Conservation (phyloP, 2,888 invertebrate species). For the Leucoma salicis region DNA sequence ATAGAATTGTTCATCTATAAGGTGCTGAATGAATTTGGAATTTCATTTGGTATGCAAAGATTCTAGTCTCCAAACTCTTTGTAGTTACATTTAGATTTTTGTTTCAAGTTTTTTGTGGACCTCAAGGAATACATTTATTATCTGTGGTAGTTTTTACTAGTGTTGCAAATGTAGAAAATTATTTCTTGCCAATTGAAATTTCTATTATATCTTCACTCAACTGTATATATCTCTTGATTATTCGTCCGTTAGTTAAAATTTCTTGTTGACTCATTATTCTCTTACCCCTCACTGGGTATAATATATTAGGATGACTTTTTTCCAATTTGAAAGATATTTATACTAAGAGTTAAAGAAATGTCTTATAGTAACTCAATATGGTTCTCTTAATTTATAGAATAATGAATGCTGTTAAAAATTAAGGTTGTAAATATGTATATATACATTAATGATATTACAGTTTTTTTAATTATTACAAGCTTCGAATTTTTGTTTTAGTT, state of each 20-base stretch:
- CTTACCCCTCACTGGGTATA: slow-evolving; percentile 41
- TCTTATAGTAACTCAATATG: slow-evolving; percentile 45
- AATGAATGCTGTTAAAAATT: slow-evolving; percentile 55
- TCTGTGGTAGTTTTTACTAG: neutral
- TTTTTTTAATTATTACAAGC: slow-evolving; percentile 57
- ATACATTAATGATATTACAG: slow-evolving; percentile 69
- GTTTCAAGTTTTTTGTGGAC: neutral
- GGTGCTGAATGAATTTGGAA: slow-evolving; percentile 21
- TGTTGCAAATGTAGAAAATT: neutral
- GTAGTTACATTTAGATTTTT: slow-evolving; percentile 9
- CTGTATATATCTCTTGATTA: slow-evolving; percentile 56
- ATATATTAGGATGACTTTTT: slow-evolving; percentile 32
- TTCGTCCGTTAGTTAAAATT: slow-evolving; percentile 63
- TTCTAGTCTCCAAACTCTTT: slow-evolving; percentile 23
- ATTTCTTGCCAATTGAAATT: slow-evolving; percentile 38
- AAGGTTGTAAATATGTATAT: slow-evolving; percentile 81
- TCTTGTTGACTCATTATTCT: slow-evolving; percentile 46
- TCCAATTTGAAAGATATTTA: slow-evolving; percentile 29
- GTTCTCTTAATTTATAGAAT: slow-evolving; percentile 57
- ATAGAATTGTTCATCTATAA: slow-evolving; percentile 64
- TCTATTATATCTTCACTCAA: slow-evolving; percentile 45
- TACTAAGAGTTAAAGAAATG: slow-evolving; percentile 36
- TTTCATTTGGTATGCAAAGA: slow-evolving; percentile 32
- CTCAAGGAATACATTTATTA: neutral
- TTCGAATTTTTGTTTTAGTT: slow-evolving; percentile 52